phyloP scores from a whole-genome alignment of 2,888 invertebrate species.

The Zaprionus lineosus region DNA sequence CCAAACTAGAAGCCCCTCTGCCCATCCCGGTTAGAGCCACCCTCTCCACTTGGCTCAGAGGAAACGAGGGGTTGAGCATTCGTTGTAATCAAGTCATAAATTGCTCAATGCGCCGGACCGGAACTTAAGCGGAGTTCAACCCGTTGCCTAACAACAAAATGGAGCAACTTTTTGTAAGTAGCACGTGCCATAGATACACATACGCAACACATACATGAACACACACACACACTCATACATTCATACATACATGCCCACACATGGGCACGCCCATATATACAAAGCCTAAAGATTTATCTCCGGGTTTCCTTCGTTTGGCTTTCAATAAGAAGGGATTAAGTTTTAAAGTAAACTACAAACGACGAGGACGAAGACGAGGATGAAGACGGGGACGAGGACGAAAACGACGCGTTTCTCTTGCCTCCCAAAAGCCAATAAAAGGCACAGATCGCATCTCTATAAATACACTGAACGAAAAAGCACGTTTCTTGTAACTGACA shows the following conservation, averaged over 20 bases:
- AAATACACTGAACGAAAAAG: background rate
- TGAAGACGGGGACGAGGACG: too few relatives aligned
- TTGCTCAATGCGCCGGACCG: conserved; percentile 61
- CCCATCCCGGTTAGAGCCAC: too few relatives aligned
- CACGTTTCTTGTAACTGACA: too few relatives aligned
- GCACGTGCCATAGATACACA: conserved; percentile 48
- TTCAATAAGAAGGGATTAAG: conserved; percentile 77
- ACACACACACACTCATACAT: conserved; percentile 6
- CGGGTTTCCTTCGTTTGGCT: conserved; percentile 39
- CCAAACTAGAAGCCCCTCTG: conserved; percentile 6
- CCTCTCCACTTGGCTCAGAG: too few relatives aligned
- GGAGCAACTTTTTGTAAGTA: conserved; percentile 42
- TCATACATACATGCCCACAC: conserved; percentile 5
- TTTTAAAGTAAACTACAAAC: conserved; percentile 75
- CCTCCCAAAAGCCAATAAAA: conserved; percentile 63
- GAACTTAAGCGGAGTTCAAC: conserved; percentile 52
- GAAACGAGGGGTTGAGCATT: conserved; percentile 27
- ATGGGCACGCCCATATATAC: conserved; percentile 22
- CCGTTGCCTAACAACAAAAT: conserved; percentile 53
- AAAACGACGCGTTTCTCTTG: conserved; percentile 2
- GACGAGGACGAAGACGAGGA: too few relatives aligned
- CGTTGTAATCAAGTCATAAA: conserved; percentile 75
- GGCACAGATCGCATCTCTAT: conserved; percentile 65
- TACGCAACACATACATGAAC: background rate
- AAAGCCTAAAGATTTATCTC: conserved; percentile 44